These are phyloP conservation scores for Turritopsis rubra DNA, from an alignment of 30 jellyfish, hydroid and myxozoan species.

Conservation along the genomic window DNA sequence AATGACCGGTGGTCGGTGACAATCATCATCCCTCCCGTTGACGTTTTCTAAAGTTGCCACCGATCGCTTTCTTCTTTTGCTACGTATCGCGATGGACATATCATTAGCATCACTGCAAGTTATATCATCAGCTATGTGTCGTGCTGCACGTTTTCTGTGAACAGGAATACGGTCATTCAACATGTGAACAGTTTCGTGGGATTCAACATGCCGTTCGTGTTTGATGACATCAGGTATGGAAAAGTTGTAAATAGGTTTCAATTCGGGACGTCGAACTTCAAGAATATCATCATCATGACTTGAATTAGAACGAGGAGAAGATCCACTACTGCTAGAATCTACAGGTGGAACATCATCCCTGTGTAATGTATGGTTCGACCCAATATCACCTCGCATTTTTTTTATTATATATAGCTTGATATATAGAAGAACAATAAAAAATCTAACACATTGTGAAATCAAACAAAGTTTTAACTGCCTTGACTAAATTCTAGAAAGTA, in stretches of 20 bases:
- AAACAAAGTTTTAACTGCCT: neutral
- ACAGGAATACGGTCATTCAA: neutral
- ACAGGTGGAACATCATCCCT: conserved; percentile 6
- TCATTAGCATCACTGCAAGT: neutral
- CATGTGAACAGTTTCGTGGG: neutral
- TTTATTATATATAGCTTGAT: neutral
- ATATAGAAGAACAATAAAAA: neutral
- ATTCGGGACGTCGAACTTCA: conserved; percentile 47
- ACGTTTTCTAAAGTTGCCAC: neutral
- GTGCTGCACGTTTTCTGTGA: conserved; percentile 3
- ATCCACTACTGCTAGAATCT: conserved; percentile 78
- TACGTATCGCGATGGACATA: neutral
- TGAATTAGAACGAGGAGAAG: conserved; percentile 88
- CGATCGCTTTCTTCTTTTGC: neutral
- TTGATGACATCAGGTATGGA: conserved; percentile 89
- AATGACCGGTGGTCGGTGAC: conserved; percentile 49
- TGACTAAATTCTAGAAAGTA: neutral
- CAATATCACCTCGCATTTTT: conserved; percentile 11
- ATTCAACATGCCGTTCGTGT: conserved; percentile 46
- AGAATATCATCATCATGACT: conserved; percentile 73
- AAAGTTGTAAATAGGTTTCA: conserved; percentile 81
- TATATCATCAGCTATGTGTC: neutral
- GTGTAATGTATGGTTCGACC: neutral
- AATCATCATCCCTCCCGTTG: neutral
- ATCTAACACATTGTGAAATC: neutral